A percentile compares a stretch with the other conserved stretches of the same genome.
phyloP scores from a whole-genome alignment of 2,113 vertebrate species.

The Odocoileus virginianus region DNA sequence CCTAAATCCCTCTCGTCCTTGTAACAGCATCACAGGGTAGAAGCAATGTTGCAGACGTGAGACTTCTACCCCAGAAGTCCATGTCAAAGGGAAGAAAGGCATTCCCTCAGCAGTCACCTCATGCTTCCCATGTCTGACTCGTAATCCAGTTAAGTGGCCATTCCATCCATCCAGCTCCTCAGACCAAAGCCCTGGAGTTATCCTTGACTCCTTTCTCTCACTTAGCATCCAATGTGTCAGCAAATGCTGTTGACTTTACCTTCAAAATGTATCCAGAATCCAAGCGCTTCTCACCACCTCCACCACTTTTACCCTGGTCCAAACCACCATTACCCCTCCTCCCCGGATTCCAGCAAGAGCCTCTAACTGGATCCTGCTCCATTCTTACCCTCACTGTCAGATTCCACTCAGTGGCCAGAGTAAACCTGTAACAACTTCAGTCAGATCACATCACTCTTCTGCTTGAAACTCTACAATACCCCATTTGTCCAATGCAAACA shows the following conservation, averaged over 20 bases:
- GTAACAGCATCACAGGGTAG: accelerated
- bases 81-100: neutral
- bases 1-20: neutral
- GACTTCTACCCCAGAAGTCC: neutral
- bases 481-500: neutral
- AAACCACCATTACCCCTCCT: neutral
- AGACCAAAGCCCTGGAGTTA: neutral
- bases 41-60: neutral
- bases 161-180: neutral
- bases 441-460: neutral
- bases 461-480: neutral
- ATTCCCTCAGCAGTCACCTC: neutral
- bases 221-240: neutral
- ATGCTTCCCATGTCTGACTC: neutral
- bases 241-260: neutral
- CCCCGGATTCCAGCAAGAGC: neutral
- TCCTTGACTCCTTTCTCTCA: neutral
- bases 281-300: neutral
- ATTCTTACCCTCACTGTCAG: neutral
- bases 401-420: neutral
- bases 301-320: neutral
- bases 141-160: neutral
- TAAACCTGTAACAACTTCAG: neutral
- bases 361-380: neutral
- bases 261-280: neutral